phyloP scores from a whole-genome alignment of 2,888 invertebrate genomes.

The Allacma fusca region DNA sequence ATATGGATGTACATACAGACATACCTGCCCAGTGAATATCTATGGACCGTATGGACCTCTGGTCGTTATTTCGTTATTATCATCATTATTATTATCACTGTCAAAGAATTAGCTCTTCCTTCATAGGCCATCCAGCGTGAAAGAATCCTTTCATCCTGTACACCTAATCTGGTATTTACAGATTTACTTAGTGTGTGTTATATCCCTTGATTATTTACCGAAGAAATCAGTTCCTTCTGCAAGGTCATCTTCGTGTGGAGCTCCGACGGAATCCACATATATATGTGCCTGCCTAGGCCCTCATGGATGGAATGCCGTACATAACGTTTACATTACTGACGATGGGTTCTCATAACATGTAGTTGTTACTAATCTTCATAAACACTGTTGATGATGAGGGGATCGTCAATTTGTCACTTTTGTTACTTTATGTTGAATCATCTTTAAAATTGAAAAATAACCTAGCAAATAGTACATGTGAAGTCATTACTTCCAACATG shows the following conservation, averaged over 20 bases:
- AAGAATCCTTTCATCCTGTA: background rate
- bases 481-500: too few relatives aligned
- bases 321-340: too few relatives aligned
- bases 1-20: background rate
- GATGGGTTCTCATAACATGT: too few relatives aligned
- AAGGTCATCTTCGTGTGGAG: background rate
- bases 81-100: background rate
- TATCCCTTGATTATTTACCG: background rate
- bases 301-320: too few relatives aligned
- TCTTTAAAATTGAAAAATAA: too few relatives aligned
- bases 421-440: too few relatives aligned
- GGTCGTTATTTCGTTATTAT: constrained; percentile 10
- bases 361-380: too few relatives aligned
- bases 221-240: constrained; percentile 10
- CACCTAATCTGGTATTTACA: background rate
- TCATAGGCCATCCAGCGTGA: background rate
- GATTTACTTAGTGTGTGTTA: background rate
- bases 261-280: background rate
- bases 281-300: too few relatives aligned
- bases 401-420: too few relatives aligned
- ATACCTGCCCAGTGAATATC: too few relatives aligned
- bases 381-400: too few relatives aligned
- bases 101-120: constrained; percentile 2
- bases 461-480: too few relatives aligned
- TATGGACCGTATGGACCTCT: background rate